Conservation (phyloP, 2,113 vertebrate species). For the Oreochromis tanganicae region DNA sequence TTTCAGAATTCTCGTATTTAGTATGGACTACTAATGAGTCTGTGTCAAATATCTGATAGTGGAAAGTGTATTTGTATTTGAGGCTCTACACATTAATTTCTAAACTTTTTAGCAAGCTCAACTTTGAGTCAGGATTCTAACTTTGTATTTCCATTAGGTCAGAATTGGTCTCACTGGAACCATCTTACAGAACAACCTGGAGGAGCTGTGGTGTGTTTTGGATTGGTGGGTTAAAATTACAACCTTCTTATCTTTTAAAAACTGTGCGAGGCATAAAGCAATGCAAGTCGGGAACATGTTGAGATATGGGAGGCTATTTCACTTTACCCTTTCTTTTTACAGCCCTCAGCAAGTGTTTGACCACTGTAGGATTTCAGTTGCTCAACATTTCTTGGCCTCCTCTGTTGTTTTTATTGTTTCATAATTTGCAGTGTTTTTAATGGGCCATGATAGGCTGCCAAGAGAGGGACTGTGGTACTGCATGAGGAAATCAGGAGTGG, state of each 20-base stretch:
- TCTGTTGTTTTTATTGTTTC: not conserved
- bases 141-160: constrained; percentile 55
- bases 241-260: not conserved
- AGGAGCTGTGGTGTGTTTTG: constrained; percentile 97
- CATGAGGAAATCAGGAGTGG: not conserved
- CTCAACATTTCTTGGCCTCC: not conserved
- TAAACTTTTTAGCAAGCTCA: not conserved
- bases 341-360: not conserved
- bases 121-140: not conserved
- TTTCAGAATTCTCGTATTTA: not conserved
- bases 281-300: not conserved
- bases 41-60: not conserved
- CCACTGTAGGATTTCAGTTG: not conserved
- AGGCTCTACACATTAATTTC: not conserved
- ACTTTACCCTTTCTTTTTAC: not conserved
- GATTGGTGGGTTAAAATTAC: constrained; percentile 78
- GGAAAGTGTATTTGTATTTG: not conserved
- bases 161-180: constrained; percentile 95
- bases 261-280: not conserved
- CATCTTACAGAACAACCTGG: constrained; percentile 93
- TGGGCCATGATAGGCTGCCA: not conserved
- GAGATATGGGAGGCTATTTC: not conserved
- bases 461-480: not conserved
- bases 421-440: not conserved
- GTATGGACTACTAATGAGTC: not conserved